Percentiles rank a stretch among this genome's conserved stretches.
phyloP scores from a whole-genome alignment of 64 coral and sea anemone species.

The Montipora cactus region DNA sequence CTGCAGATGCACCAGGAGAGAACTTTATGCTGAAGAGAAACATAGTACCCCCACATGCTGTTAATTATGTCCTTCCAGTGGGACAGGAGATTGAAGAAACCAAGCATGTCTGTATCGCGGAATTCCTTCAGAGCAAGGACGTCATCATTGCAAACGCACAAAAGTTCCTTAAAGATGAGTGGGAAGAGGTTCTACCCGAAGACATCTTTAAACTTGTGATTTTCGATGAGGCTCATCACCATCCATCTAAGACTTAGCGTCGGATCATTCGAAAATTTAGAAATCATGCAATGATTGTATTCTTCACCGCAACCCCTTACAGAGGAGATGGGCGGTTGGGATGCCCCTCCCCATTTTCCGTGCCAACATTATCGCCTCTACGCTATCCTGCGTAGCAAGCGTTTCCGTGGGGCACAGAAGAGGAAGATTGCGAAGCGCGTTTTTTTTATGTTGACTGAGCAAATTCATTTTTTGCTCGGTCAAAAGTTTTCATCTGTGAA shows the following conservation, averaged over 20 bases:
- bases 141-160: slow-evolving; percentile 52
- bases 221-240: slow-evolving; percentile 61
- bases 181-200: neutral
- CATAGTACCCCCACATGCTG: slow-evolving; percentile 4
- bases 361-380: too few species aligned
- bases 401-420: too few species aligned
- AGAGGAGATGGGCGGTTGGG: neutral
- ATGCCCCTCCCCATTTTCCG: too few species aligned
- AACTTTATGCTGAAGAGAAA: slow-evolving; percentile 16
- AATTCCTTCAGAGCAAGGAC: neutral
- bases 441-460: too few species aligned
- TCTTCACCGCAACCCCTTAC: slow-evolving; percentile 63
- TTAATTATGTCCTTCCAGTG: neutral
- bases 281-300: neutral
- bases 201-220: slow-evolving; percentile 60
- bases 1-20: neutral
- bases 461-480: too few species aligned
- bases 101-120: neutral
- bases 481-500: too few species aligned
- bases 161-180: neutral
- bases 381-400: too few species aligned
- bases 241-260: slow-evolving; percentile 25
- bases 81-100: neutral
- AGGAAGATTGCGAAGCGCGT: too few species aligned
- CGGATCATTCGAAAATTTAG: slow-evolving; percentile 29